phyloP scores from a whole-genome alignment of 2,888 invertebrate genomes.

The Phyllotreta striolata region DNA sequence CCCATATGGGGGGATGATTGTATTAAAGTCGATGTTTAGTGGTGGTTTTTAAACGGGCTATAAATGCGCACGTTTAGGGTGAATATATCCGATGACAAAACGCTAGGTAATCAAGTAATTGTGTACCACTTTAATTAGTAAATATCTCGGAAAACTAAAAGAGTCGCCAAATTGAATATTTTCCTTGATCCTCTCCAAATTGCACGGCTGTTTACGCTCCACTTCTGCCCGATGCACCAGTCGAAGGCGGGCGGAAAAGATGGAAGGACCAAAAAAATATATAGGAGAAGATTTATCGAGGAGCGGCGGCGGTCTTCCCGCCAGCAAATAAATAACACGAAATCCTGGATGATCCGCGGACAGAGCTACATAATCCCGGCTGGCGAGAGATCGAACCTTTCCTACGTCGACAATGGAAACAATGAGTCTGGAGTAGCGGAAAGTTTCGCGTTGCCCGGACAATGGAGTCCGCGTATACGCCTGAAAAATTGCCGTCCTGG shows the following conservation, averaged over 20 bases:
- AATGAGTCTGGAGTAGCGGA: conserved; percentile 16
- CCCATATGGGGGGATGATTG: conserved; percentile 26
- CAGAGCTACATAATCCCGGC: conserved; percentile 30
- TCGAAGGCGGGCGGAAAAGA: not conserved
- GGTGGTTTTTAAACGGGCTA: conserved; percentile 7
- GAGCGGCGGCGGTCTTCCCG: conserved; percentile 38
- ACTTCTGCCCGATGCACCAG: too few relatives aligned
- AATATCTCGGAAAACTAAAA: too few relatives aligned
- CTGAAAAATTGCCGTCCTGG: conserved; percentile 13
- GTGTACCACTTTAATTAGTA: too few relatives aligned
- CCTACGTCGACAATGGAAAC: conserved; percentile 26
- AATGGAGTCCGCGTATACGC: conserved; percentile 1
- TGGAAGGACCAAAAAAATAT: conserved; percentile 23
- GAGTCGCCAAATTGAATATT: too few relatives aligned
- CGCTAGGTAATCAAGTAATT: too few relatives aligned
- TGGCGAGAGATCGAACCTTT: conserved; percentile 37
- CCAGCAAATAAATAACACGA: conserved; percentile 51
- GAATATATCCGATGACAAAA: too few relatives aligned
- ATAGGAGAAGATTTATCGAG: conserved; percentile 48
- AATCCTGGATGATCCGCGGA: conserved; percentile 50
- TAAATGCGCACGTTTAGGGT: not conserved
- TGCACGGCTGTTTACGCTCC: too few relatives aligned
- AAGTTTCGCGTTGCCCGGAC: conserved; percentile 3
- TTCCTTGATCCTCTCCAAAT: too few relatives aligned
- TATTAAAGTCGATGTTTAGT: conserved; percentile 3